Percentiles rank a stretch among this genome's conserved stretches.
phyloP scores from a whole-genome alignment of 2,113 vertebrate genomes.

The Aptenodytes patagonicus region DNA sequence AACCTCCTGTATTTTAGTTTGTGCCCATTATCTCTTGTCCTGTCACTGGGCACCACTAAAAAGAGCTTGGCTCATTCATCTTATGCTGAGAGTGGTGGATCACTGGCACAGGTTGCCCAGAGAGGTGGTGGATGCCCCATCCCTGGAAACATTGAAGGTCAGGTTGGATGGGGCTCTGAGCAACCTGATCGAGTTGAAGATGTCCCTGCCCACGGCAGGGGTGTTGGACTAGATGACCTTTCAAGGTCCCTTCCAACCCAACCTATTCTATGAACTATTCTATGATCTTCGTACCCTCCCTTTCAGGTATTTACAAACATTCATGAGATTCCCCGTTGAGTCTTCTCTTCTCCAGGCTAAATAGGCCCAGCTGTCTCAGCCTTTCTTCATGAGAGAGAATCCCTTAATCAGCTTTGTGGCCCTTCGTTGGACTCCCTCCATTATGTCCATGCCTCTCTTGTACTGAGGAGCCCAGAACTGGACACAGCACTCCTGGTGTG shows the following conservation, averaged over 20 bases:
- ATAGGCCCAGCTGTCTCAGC: neutral
- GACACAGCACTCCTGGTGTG: neutral
- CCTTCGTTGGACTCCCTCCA: neutral
- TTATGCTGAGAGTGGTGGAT: too few species aligned
- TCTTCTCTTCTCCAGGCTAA: neutral
- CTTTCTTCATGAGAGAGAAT: neutral
- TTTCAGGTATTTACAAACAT: neutral
- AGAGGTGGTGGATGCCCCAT: too few species aligned
- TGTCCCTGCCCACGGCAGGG: too few species aligned
- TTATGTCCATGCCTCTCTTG: neutral
- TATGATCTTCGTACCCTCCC: fast-evolving
- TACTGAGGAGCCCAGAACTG: neutral
- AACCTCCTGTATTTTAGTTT: neutral
- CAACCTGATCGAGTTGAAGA: too few species aligned
- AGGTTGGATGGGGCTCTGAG: too few species aligned
- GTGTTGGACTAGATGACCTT: too few species aligned
- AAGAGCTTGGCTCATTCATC: neutral
- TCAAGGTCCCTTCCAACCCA: too few species aligned
- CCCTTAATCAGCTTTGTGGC: neutral
- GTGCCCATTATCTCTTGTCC: neutral
- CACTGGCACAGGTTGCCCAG: too few species aligned
- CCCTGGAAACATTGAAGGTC: too few species aligned
- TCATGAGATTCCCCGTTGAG: neutral
- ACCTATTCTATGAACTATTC: too few species aligned
- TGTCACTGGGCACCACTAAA: neutral